A percentile compares a stretch with the other conserved stretches of the same genome.
These are phyloP conservation scores for Heliconius congener DNA, from an alignment of 1,140 invertebrate species.

Conservation along the genomic window DNA sequence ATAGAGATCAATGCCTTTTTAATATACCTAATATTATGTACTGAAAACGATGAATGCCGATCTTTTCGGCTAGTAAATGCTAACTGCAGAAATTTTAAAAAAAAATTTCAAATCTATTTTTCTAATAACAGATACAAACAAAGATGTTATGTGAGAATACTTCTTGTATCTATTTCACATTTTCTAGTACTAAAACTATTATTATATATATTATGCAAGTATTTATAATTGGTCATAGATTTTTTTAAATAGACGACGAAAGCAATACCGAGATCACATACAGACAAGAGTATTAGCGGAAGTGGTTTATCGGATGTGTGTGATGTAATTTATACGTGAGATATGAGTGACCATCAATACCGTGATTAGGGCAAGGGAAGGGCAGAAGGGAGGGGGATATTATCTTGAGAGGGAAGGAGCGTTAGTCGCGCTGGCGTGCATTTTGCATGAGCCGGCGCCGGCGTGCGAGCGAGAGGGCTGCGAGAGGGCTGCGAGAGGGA, in stretches of 20 bases:
- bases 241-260: not conserved
- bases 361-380: conserved; percentile 43
- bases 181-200: too few relatives aligned
- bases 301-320: not conserved
- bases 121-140: too few relatives aligned
- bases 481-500: conserved; percentile 51
- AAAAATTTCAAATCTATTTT: too few relatives aligned
- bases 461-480: conserved; percentile 51
- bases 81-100: too few relatives aligned
- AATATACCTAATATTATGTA: too few relatives aligned
- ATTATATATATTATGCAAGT: too few relatives aligned
- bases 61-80: too few relatives aligned
- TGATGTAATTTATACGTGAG: conserved; percentile 8
- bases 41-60: too few relatives aligned
- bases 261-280: not conserved
- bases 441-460: conserved; percentile 74
- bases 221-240: too few relatives aligned
- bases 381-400: conserved; percentile 47
- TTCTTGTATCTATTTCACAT: too few relatives aligned
- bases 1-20: too few relatives aligned
- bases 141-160: too few relatives aligned
- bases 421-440: conserved; percentile 67
- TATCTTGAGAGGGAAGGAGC: conserved; percentile 72
- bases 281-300: not conserved
- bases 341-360: conserved; percentile 50